These are phyloP conservation scores for Apostichopus parvimensis DNA, from an alignment of 35 echinoderm and acorn worm genomes.

Conservation along the genomic window DNA sequence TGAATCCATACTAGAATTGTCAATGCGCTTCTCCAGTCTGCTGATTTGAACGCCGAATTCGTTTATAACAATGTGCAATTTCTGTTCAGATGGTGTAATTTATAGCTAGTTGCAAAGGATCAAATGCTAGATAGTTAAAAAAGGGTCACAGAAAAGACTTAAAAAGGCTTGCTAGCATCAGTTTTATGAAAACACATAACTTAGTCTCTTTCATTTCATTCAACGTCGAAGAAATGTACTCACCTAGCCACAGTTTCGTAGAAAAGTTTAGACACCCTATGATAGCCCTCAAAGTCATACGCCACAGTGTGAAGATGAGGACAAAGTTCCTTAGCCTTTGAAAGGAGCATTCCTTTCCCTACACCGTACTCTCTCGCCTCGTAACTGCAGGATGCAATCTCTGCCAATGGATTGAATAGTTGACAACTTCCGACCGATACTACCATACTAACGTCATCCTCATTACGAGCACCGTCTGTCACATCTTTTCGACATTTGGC, in stretches of 20 bases:
- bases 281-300: constrained; percentile 41
- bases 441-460: background rate
- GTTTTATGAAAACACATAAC: background rate
- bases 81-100: too few species aligned
- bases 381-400: constrained; percentile 96
- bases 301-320: constrained; percentile 1
- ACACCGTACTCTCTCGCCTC: constrained; percentile 84
- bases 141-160: too few species aligned
- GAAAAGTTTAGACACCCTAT: background rate
- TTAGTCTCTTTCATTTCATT: background rate
- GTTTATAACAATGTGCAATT: too few species aligned
- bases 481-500: background rate
- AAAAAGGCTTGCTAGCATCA: background rate
- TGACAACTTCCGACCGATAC: background rate
- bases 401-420: constrained; percentile 79
- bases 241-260: constrained; percentile 36
- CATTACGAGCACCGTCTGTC: background rate
- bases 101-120: too few species aligned
- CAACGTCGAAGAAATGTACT: background rate
- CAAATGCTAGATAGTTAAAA: too few species aligned
- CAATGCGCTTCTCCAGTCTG: background rate
- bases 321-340: background rate
- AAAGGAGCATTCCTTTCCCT: constrained; percentile 94
- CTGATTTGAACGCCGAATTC: background rate
- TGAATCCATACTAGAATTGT: background rate